These are phyloP conservation scores for Venustoraphidia nigricollis DNA, from an alignment of 2,888 invertebrate species.

Conservation along the genomic window DNA sequence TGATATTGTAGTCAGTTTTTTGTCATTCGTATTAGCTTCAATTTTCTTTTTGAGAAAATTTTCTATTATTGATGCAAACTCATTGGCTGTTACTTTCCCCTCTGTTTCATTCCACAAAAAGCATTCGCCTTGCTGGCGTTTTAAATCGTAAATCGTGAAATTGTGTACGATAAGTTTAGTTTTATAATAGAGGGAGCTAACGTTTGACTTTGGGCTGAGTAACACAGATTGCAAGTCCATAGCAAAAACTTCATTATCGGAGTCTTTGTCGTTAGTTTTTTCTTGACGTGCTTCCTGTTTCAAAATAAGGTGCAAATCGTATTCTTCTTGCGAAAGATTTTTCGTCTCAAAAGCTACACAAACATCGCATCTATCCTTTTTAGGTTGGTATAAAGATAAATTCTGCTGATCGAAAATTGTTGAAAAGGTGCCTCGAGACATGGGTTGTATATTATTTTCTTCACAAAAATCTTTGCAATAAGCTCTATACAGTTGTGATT, in stretches of 20 bases:
- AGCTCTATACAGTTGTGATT: too few species aligned
- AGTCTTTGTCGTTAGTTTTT: slow-evolving; percentile 7
- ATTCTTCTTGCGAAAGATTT: slow-evolving; percentile 8
- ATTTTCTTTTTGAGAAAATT: slow-evolving; percentile 9
- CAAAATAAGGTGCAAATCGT: slow-evolving; percentile 1
- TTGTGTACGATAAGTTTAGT: slow-evolving; percentile 17
- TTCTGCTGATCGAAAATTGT: background rate
- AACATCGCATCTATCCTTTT: slow-evolving; percentile 9
- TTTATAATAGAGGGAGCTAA: slow-evolving; percentile 7
- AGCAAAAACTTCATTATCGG: slow-evolving; percentile 7
- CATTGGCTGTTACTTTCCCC: slow-evolving; percentile 8
- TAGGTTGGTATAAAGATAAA: slow-evolving; percentile 8
- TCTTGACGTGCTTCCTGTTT: slow-evolving; percentile 8
- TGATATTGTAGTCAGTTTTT: slow-evolving; percentile 7
- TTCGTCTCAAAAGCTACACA: slow-evolving; percentile 9
- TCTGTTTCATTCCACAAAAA: slow-evolving; percentile 15
- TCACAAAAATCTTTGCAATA: too few species aligned
- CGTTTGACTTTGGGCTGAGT: slow-evolving; percentile 8
- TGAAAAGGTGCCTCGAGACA: slow-evolving; percentile 3
- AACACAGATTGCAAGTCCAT: slow-evolving; percentile 7
- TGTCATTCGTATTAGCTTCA: slow-evolving; percentile 6
- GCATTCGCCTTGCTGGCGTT: slow-evolving; percentile 11
- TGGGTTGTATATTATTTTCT: slow-evolving; percentile 1
- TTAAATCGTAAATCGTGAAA: slow-evolving; percentile 16
- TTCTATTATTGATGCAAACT: slow-evolving; percentile 12